Evolutionary conservation across 2,113 vertebrate species (phyloP), one percentile per base, ranked within the genome.

Genomic region (Pandion haliaetus): DNA sequence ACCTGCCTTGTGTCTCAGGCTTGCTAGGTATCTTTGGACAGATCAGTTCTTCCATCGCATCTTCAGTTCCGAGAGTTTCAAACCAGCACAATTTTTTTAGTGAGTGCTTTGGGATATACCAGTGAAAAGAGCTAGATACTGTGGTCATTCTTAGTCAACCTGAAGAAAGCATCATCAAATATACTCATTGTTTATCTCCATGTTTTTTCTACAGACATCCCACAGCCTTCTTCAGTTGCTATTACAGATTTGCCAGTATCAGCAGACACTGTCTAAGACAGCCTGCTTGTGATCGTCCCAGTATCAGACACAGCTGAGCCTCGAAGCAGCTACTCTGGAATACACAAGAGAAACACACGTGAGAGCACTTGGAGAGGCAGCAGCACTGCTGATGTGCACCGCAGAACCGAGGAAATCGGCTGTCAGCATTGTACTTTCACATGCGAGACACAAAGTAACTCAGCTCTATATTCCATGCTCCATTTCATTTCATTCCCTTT

Each of bases 351-450:
- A 10, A 78, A 12, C 8, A 36, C 45, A 29, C 5, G 8, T 5
- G 61, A 36, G 42, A 36, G 57, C 65, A 6, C 31, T 5, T 5
- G 63, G 49, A 36, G 81, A 40, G 42, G 57, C 72, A 36, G 72
- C 16, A 26, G 8, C 81, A 17, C 18, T 5, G 8, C 36, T 5
- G 59, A 31, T 14, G 31, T 2, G 9, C 5, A 21, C 45, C 3
- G 5, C 38, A 10, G 57, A 63, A 15, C 55, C 7, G 3, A 13
- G 61, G 61, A 31, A 23, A 58, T 10, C 4, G 5, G 23, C 70
- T 34, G 0, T 13, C 34, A 1, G 7, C 38, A 2, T 5, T 18
- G 36, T 15, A 5, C 61, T 38, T 13, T 10, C 49, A 19, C 42
- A 7, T 3, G 19, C 18, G 10, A 50, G 23, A 14, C n/a, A 12